Evolutionary conservation across 1,140 invertebrate species (phyloP), one percentile per base, ranked within the genome.

Genomic region (Drosophila virilis): DNA sequence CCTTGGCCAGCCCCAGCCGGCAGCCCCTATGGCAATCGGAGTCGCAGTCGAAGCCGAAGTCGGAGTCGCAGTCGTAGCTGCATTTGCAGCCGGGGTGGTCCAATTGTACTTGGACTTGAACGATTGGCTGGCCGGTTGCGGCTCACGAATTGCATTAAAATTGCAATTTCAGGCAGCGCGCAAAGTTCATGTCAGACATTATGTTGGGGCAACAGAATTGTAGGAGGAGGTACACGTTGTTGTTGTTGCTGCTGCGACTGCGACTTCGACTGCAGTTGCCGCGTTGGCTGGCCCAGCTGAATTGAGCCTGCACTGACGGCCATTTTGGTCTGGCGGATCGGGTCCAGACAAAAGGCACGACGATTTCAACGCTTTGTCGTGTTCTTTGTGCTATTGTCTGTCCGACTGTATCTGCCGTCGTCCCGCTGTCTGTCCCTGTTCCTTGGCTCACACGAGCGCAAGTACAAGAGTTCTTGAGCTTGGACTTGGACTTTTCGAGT

Each of bases 71-170:
- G 28, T 48, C 28, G 57, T 28, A 62, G 78, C 69, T 65, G 64
- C 58, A 57, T 65, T 57, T 65, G 55, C 59, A 58, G 71, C 61
- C 83, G 83, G 83, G 83, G 83, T 86, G 83, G 83, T 88, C 83
- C 83, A 86, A 86, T 86, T 86, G 83, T 86, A 88, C 83, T 88
- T 86, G 79, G 83, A 86, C 79, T 86, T 86, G 83, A 86, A 86
- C 83, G 83, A 86, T 86, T 86, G 83, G 84, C 67, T 61, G 68
- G 35, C 22, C 33, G 45, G 60, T 37, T 71, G 60, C 10, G 58
- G 65, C 89, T 91, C 89, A 91, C 89, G 89, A 91, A 91, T 91
- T 91, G 89, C 89, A 91, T 91, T 91, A 91, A 91, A 91, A 91
- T 89, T 91, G 89, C 84, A 91, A 91, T 91, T 91, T 91, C 81